Conservation (phyloP, 2,888 invertebrate genomes). For the Patella depressa region DNA sequence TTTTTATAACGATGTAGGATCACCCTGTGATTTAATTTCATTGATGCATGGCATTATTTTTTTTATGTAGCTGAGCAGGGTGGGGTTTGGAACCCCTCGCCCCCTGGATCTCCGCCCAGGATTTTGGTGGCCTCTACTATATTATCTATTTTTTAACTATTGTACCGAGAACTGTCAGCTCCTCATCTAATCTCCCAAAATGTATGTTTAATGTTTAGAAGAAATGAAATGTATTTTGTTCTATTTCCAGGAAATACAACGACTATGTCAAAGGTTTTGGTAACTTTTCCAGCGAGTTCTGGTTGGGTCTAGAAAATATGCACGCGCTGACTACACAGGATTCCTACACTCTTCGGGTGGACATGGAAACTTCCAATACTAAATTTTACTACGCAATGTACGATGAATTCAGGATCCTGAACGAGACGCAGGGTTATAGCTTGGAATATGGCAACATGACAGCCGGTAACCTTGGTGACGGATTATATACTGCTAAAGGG, state of each 20-base stretch:
- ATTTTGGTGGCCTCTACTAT: too few relatives aligned
- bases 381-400: slow-evolving; percentile 39
- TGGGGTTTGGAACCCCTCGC: too few relatives aligned
- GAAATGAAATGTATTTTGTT: background rate
- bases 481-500: slow-evolving; percentile 28
- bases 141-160: too few relatives aligned
- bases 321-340: slow-evolving; percentile 78
- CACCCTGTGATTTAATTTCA: too few relatives aligned
- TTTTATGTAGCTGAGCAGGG: too few relatives aligned
- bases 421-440: slow-evolving; percentile 23
- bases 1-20: too few relatives aligned
- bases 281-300: slow-evolving; percentile 80
- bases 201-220: too few relatives aligned
- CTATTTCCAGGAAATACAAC: slow-evolving; percentile 78
- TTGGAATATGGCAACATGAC: slow-evolving; percentile 28
- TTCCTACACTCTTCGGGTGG: slow-evolving; percentile 36
- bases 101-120: too few relatives aligned
- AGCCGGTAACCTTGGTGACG: slow-evolving; percentile 33
- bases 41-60: too few relatives aligned
- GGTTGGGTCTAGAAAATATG: slow-evolving; percentile 88
- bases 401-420: slow-evolving; percentile 31
- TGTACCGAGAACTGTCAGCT: too few relatives aligned
- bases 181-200: too few relatives aligned
- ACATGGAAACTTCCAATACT: slow-evolving; percentile 35
- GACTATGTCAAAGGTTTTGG: slow-evolving; percentile 87